Evolutionary conservation across 1,140 invertebrate genomes (phyloP).

Genomic region (Diachasmimorpha longicaudata): DNA sequence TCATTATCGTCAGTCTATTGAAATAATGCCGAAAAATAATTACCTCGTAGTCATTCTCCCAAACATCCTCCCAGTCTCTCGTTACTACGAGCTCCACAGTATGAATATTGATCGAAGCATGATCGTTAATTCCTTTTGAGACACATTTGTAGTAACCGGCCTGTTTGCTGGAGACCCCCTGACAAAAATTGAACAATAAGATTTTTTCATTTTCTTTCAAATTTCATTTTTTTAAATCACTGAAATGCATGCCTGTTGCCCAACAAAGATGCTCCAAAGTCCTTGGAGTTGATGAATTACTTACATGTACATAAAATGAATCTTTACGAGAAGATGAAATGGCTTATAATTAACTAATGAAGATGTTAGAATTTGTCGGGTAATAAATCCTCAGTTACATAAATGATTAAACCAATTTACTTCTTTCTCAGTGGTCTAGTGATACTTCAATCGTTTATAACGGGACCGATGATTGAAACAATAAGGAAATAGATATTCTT

Average conservation of each 20-base stretch:
- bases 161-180: conserved; percentile 67
- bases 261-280: too few relatives aligned
- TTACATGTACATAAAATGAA: neutral
- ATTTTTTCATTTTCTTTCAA: neutral
- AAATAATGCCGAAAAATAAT: conserved; percentile 27
- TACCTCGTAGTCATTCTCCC: conserved; percentile 62
- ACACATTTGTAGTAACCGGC: conserved; percentile 70
- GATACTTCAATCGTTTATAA: too few relatives aligned
- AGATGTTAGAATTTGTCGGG: neutral
- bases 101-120: conserved; percentile 62
- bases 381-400: neutral
- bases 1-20: neutral
- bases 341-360: neutral
- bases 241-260: too few relatives aligned
- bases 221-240: neutral
- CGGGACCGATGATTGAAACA: too few relatives aligned
- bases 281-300: neutral
- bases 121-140: conserved; percentile 65
- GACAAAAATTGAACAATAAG: neutral
- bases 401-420: conserved; percentile 3
- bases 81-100: conserved; percentile 69
- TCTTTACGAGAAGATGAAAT: neutral
- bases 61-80: conserved; percentile 55
- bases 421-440: neutral
- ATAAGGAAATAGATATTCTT: too few relatives aligned